Base-by-base conservation (phyloP, 1,140 invertebrate species). In the Triops longicaudatus region DNA sequence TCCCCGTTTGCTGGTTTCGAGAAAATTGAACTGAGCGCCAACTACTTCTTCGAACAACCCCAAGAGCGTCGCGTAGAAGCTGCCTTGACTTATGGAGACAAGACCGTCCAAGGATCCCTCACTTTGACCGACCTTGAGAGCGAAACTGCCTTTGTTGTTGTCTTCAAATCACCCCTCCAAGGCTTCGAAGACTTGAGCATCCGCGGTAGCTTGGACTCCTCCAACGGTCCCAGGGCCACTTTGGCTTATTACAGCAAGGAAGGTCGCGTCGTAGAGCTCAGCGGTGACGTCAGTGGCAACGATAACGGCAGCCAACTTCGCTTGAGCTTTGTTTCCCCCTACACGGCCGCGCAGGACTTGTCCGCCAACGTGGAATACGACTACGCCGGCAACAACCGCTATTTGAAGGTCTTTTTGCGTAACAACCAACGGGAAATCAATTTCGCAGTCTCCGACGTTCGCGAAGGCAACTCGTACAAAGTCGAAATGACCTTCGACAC, bases 1-100 rank as follows among this genome's bases (percentile, higher is more conserved):
- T 81, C 82, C 11, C 82, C 83, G 7, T 82, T 83, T 31, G 3
- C 77, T 7, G 79, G 79, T 43, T 81, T 79, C 50, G 79, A 81
- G 72, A 79, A 78, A 11, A 73, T 81, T 6, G 37, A 50, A 9
- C 31, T 82, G 71, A 26, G 27, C 41, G 37, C 63, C 31, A 75
- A n/a, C 17, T 43, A 6, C 26, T 71, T 73, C 74, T 26, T 78
- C 0, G 43, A 42, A 28, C 26, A 78, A 7, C 2, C 7, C 28
- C 43, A 75, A 14, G 63, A 75, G 10, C 43, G 31, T 27, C 37
- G 27, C 14, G 14, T 75, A 17, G 41, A 75, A 14, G 26, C 10
- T 10, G 26, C 28, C 7, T 44, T 75, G 14, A 17, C 17, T 2
- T 75, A n/a, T 17, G 50, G n/a, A 0, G 50, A 63, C 10, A 63